Evolutionary conservation across 2,113 vertebrate species (phyloP).

Genomic region (Zosterops lateralis): DNA sequence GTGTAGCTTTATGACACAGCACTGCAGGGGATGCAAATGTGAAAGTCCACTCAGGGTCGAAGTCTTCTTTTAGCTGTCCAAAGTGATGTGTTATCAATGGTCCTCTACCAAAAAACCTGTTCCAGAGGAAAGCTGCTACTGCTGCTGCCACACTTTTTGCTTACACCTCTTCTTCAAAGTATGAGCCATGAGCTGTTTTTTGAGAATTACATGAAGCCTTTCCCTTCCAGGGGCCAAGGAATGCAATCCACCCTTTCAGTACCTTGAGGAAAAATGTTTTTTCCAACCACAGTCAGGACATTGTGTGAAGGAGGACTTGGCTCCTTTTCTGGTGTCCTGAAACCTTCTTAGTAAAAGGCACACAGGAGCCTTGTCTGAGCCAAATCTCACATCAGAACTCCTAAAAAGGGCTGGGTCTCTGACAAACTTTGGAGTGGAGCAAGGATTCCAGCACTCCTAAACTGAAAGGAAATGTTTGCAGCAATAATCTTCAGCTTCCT

Average conservation of each 20-base stretch:
- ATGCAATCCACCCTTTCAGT: conserved; percentile 39
- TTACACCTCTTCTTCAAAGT: background rate
- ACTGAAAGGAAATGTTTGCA: background rate
- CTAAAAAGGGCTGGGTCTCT: background rate
- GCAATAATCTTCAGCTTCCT: background rate
- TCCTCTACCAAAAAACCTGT: background rate
- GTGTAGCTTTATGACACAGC: background rate
- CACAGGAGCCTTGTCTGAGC: background rate
- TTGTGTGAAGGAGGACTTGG: conserved; percentile 6
- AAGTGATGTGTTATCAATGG: background rate
- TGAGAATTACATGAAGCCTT: background rate
- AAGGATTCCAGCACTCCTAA: background rate
- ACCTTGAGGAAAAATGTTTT: conserved; percentile 29
- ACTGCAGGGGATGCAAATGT: background rate
- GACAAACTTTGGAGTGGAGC: background rate
- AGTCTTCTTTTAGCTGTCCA: background rate
- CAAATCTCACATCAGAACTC: background rate
- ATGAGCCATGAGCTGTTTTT: conserved; percentile 16
- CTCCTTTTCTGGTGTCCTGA: background rate
- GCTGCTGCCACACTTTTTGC: background rate
- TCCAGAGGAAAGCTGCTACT: background rate
- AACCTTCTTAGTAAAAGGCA: background rate
- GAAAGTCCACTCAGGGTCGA: background rate
- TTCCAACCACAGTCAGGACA: background rate
- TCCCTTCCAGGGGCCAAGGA: conserved; percentile 10